A percentile compares a stretch with the other conserved stretches of the same genome.
These are phyloP conservation scores for Odontothrips loti DNA, from an alignment of 2,888 invertebrate species.

Conservation along the genomic window DNA sequence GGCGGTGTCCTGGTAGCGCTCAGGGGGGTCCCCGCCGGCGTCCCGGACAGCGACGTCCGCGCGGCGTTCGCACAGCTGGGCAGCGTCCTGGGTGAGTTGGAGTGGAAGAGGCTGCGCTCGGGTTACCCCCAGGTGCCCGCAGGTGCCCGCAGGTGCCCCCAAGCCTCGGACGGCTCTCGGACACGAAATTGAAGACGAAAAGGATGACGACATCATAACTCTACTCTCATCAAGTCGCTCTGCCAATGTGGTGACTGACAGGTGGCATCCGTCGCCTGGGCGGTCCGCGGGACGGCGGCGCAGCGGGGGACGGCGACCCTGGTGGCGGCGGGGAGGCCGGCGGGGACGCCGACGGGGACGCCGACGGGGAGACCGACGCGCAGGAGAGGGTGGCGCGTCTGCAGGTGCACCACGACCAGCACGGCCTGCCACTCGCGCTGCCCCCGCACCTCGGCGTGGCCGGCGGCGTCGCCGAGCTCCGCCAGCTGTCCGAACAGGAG, in stretches of 20 bases:
- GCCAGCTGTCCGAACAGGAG: background rate
- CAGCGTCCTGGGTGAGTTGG: slow-evolving; percentile 42
- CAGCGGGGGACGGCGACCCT: slow-evolving; percentile 14
- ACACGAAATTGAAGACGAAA: too few relatives aligned
- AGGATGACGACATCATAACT: too few relatives aligned
- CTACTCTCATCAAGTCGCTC: too few relatives aligned
- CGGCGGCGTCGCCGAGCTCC: background rate
- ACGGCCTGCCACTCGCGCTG: background rate
- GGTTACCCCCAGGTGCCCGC: too few relatives aligned
- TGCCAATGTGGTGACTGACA: background rate
- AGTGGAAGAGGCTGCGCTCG: background rate
- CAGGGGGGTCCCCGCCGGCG: slow-evolving; percentile 42
- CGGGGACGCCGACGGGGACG: background rate
- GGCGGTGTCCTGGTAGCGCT: background rate
- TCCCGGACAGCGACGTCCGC: slow-evolving; percentile 43
- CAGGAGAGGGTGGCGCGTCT: slow-evolving; percentile 1
- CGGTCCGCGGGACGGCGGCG: slow-evolving; percentile 13
- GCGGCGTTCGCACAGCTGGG: slow-evolving; percentile 43
- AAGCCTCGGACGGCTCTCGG: too few relatives aligned
- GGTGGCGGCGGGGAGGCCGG: background rate
- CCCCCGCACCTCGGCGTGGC: background rate
- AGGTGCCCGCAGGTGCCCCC: too few relatives aligned
- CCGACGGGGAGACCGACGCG: background rate
- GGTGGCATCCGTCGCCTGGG: slow-evolving; percentile 15
- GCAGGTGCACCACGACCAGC: background rate